These are phyloP conservation scores for Cataglyphis cursor DNA, from an alignment of 2,888 invertebrate species.

Conservation along the genomic window DNA sequence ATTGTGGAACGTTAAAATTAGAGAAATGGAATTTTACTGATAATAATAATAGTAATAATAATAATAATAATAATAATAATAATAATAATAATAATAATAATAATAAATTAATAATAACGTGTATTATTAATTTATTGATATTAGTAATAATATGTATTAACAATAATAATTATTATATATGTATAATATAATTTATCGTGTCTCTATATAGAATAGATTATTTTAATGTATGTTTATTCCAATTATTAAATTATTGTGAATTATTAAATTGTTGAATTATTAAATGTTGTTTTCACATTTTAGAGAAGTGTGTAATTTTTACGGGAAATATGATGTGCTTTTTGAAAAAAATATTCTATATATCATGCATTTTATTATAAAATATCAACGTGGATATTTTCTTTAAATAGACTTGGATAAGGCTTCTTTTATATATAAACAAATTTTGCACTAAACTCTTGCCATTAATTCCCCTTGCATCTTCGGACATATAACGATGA, in stretches of 20 bases:
- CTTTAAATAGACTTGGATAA: neutral
- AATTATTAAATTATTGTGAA: neutral
- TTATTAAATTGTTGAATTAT: neutral
- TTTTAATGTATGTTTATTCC: neutral
- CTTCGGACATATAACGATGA: neutral
- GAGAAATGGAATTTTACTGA: neutral
- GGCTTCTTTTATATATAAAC: neutral
- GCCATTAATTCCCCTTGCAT: neutral
- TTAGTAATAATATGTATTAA: neutral
- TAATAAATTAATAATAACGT: neutral
- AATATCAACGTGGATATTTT: neutral
- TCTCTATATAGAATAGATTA: neutral
- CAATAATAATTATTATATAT: neutral
- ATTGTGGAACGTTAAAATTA: neutral
- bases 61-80: constrained; percentile 1
- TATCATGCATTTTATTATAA: neutral
- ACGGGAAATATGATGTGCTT: neutral
- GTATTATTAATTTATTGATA: neutral
- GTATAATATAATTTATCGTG: neutral
- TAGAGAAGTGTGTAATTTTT: neutral
- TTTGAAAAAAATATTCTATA: no score
- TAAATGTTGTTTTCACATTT: neutral
- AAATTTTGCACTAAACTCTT: neutral
- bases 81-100: neutral
- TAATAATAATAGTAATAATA: neutral